Base-by-base conservation (phyloP, 1,140 invertebrate genomes). In the Phymorhynchus buccinoides region DNA sequence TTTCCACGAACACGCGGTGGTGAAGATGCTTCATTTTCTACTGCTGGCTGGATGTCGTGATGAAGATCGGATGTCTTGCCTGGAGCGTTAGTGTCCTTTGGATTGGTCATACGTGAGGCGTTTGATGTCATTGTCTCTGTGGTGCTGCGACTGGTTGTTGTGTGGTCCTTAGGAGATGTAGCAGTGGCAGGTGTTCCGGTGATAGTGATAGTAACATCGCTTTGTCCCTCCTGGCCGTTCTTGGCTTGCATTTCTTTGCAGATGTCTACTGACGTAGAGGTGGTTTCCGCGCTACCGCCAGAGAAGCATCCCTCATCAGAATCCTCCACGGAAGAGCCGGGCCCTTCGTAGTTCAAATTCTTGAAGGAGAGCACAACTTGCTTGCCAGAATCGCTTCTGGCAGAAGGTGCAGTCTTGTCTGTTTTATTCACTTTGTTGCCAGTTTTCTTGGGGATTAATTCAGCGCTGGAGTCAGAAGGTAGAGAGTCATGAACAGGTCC, bases 231-330 rank as follows among this genome's bases (percentile, higher is more conserved):
- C 71, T 73, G 71, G n/a, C 56, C 56, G 14, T 73, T 73, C 37
- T 37, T n/a, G 7, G 30, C 22, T 32, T 73, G 71, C 14, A 9
- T 14, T n/a, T 3, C 3, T 32, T 62, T 62, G 2, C 30, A 37
- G 30, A 35, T 9, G 37, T 73, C 71, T 14, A 35, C 71, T 6
- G 71, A 73, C 37, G 71, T 73, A 27, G 71, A 39, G 71, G 75
- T 78, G 39, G 75, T 42, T 18, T 78, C 39, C 27, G 1, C 39
- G 39, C 42, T 42, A 22, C 75, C n/a, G 35, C 32, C 77, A 3
- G 73, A 75, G 37, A 75, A 75, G 37, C 35, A 75, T 0, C 73
- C 73, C 37, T 75, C 73, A 37, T 75, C 73, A 75, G 35, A 41
- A 27, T 39, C 37, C 14, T 75, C 73, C 32, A 41, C 37, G 9